Evolutionary conservation across 2,113 vertebrate genomes (phyloP).

Genomic region (Nettapus auritus): DNA sequence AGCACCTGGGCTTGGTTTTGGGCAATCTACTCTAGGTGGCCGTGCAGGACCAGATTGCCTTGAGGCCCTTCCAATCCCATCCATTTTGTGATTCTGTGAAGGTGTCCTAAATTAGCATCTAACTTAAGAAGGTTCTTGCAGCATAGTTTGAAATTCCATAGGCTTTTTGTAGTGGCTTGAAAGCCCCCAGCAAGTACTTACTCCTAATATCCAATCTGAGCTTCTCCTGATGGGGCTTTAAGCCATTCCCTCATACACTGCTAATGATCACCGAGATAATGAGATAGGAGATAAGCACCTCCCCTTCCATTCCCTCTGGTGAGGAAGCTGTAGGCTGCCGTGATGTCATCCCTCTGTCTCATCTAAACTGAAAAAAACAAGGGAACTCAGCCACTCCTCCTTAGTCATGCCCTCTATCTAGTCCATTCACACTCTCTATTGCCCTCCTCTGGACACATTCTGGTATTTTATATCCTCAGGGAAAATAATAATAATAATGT

Average conservation of each 20-base stretch:
- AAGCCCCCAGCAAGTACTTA: not conserved
- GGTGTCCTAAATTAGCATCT: not conserved
- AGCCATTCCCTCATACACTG: too few species aligned
- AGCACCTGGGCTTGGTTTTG: not conserved
- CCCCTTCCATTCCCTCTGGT: too few species aligned
- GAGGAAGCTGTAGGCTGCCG: too few species aligned
- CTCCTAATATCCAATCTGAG: too few species aligned
- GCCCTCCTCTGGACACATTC: not conserved
- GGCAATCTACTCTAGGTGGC: not conserved
- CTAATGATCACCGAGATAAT: too few species aligned
- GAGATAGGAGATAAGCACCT: too few species aligned
- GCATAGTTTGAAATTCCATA: not conserved
- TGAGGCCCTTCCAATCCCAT: not conserved
- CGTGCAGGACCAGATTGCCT: not conserved
- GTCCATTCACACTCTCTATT: not conserved
- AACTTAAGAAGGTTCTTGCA: not conserved
- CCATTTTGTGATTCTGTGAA: not conserved
- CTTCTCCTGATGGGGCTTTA: too few species aligned
- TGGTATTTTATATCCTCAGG: not conserved
- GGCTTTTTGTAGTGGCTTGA: not conserved
- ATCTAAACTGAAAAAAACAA: not conserved
- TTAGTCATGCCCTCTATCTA: not conserved
- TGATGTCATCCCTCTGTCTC: too few species aligned
- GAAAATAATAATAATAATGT: not conserved
- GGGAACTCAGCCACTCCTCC: not conserved